Base-by-base conservation (phyloP, 2,888 invertebrate species). In the Zootermopsis nevadensis region DNA sequence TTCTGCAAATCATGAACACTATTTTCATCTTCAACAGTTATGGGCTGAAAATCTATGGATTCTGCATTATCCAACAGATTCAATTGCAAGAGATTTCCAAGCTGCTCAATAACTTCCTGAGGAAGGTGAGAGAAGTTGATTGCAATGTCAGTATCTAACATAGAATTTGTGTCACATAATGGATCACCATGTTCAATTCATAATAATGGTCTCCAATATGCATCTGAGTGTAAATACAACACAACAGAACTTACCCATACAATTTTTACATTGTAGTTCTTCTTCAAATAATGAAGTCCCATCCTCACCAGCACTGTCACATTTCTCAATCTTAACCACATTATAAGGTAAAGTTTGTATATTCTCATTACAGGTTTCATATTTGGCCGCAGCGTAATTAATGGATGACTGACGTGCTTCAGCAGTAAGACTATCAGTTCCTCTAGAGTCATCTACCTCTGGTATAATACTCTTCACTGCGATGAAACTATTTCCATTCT, bases 71-170 rank as follows among this genome's bases (percentile, higher is more conserved):
- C 76, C 30, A 69, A 31, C 3, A 82, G 76, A 81, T 84, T 53
- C 33, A 84, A 55, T 24, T 84, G 83, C 81, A 85, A 81, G 33
- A 85, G 69, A 31, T 74, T 85, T 66, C 84, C 84, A 79, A 85
- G 83, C 35, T 83, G 81, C 38, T 85, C 83, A 33, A 85, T 85
- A 31, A 85, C 79, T 74, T 85, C 85, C 24, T 82, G 53, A 30
- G 85, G 85, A 42, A 85, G 79, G 74, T 80, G 84, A 27, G 72
- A 82, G 19, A 85, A 74, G 66, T 81, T 81, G 33, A 85, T 74
- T 33, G 81, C 82, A 38, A 83, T 69, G 74, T 85, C 83, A 66
- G 85, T 82, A 77, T 84, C 84, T 31, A 85, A 74, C 22, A 83
- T 81, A 1, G 60, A 38, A 74, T 74, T 83, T 33, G 81, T 31